Evolutionary conservation across 2,113 vertebrate genomes (phyloP).

Genomic region (Donacobius atricapilla): DNA sequence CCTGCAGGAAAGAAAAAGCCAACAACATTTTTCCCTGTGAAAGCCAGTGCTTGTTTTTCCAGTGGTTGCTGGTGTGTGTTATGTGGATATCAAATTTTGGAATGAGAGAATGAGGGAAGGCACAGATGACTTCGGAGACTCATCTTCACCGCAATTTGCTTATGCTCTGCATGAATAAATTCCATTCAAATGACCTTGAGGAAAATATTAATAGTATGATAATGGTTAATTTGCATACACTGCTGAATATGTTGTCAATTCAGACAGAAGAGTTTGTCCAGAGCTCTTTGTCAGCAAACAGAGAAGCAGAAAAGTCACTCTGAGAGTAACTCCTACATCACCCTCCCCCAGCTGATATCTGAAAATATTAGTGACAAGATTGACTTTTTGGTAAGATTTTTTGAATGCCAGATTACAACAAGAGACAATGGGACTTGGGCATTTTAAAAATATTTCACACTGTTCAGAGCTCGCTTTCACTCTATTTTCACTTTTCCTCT

Average conservation of each 20-base stretch:
- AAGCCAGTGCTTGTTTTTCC: neutral
- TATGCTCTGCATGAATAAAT: neutral
- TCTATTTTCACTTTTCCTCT: neutral
- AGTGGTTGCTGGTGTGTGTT: neutral
- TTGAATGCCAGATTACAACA: neutral
- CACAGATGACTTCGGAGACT: neutral
- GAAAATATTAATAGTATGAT: constrained; percentile 27
- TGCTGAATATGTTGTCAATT: neutral
- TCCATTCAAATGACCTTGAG: constrained; percentile 8
- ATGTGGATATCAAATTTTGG: neutral
- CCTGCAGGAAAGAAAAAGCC: neutral
- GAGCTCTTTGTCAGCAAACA: neutral
- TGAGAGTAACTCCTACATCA: neutral
- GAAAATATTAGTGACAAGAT: neutral
- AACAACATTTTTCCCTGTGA: neutral
- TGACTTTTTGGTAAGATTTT: neutral
- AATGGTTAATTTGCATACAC: neutral
- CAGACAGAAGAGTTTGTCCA: neutral
- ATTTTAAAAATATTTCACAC: neutral
- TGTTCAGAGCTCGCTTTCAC: neutral
- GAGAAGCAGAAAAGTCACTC: neutral
- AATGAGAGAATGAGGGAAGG: neutral
- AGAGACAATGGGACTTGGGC: neutral
- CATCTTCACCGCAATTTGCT: neutral
- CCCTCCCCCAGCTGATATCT: neutral